Evolutionary conservation across 2,797 vertebrate genomes (phyloP), one percentile per base, ranked within the genome.

Genomic region (Fistularia tabacaria): DNA sequence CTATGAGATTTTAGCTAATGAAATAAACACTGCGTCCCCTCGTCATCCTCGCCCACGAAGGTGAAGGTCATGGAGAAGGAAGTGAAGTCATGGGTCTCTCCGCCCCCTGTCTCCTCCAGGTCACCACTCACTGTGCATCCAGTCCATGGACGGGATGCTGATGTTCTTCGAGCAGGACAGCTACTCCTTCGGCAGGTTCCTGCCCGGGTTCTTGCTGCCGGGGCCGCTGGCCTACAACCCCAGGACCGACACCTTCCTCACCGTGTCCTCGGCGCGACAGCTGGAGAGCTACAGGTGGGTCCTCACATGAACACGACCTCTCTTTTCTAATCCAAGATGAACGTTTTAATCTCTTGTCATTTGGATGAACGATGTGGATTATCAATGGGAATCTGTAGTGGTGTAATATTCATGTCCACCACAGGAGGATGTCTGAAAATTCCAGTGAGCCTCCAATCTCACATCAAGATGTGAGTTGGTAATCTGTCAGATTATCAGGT

Each of bases 141-240:
- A 98, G 86, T 99, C 96, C 9, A 92, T 98, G 93, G 97, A 99
- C 54, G 97, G 97, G 48, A 96, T 98, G 95, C 90, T 99, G 57
- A 98, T 96, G 93, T 87, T 98, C 69, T 98, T 99, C 69, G 97
- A 99, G 76, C 97, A 99, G 88, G 96, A 98, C 85, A 98, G 94
- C 74, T 98, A 93, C 7, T 91, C 94, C 36, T 98, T 98, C 57
- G 94, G 96, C 11, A 83, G 94, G 11, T 98, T 96, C 76, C 90
- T 99, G n/a, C 96, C 96, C 0, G 94, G 93, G 7, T 98, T 94
- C 81, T 90, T 98, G 71, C 87, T 98, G 57, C 96, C 96, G 0
- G 95, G 96, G 25, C 94, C 96, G 0, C 80, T 98, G 59, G 72
- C 88, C 49, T 98, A 98, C 88, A 95, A 93, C 75, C 68, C 88